These are phyloP conservation scores for Seladonia tumulorum DNA, from an alignment of 2,888 invertebrate genomes.

Conservation along the genomic window DNA sequence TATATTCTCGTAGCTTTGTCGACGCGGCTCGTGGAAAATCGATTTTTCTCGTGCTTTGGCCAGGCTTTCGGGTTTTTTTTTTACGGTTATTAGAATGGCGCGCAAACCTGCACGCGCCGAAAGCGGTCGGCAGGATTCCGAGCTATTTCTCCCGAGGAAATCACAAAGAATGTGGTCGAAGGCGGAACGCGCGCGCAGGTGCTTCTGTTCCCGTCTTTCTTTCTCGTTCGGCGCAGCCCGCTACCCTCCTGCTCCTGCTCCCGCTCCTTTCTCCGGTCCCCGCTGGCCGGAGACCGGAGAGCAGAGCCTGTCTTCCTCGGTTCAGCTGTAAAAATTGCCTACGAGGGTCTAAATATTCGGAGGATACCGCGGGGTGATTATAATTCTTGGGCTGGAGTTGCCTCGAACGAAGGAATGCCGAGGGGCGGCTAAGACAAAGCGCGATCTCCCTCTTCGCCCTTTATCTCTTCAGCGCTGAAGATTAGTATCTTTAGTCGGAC, in stretches of 20 bases:
- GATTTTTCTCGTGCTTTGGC: conserved; percentile 13
- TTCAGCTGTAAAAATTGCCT: conserved; percentile 66
- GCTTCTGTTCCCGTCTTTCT: conserved; percentile 37
- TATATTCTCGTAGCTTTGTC: not conserved
- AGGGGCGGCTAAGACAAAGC: conserved; percentile 78
- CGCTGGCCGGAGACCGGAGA: not conserved
- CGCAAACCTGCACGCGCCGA: conserved; percentile 23
- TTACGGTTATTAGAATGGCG: conserved; percentile 46
- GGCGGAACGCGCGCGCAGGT: conserved; percentile 58
- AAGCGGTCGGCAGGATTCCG: conserved; percentile 39
- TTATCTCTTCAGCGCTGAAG: conserved; percentile 73
- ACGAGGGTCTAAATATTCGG: conserved; percentile 75
- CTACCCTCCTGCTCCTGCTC: not conserved
- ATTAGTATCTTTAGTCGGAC: conserved; percentile 78
- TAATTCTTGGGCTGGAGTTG: conserved; percentile 75
- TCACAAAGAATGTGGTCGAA: conserved; percentile 60
- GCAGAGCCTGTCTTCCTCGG: conserved; percentile 11
- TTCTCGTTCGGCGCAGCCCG: not conserved
- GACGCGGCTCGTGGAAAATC: not conserved
- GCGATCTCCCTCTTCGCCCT: conserved; percentile 68
- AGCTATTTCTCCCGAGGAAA: conserved; percentile 60
- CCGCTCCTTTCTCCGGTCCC: conserved; percentile 1
- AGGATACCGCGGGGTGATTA: conserved; percentile 74
- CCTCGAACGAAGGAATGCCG: conserved; percentile 75
- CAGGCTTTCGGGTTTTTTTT: conserved; percentile 29